A percentile compares a stretch with the other conserved stretches of the same genome.
phyloP scores from a whole-genome alignment of 2,888 invertebrate species.

The Portevinia maculata region DNA sequence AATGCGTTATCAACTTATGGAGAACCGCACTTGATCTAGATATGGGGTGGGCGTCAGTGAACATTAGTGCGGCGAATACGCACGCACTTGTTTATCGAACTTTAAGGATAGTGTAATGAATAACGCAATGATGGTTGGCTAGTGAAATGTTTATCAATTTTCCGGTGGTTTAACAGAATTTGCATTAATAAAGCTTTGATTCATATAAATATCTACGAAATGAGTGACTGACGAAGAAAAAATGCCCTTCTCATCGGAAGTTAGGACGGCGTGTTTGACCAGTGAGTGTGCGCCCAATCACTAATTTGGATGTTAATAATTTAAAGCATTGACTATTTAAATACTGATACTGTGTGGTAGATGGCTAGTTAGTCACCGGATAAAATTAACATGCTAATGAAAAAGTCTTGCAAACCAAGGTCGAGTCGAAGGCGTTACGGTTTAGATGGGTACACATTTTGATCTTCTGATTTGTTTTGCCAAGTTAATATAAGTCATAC shows the following conservation, averaged over 20 bases:
- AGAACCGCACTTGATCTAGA: not conserved
- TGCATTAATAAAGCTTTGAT: constrained; percentile 52
- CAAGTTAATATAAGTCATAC: no score
- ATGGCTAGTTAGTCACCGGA: constrained; percentile 36
- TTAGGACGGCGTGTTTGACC: constrained; percentile 32
- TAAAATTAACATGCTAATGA: not conserved
- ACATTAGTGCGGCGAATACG: not conserved
- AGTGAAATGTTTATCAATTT: constrained; percentile 27
- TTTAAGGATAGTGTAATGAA: constrained; percentile 20
- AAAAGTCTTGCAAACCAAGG: not conserved
- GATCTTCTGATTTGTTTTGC: no score
- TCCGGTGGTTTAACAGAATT: constrained; percentile 44
- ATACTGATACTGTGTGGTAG: constrained; percentile 3
- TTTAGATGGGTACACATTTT: not conserved
- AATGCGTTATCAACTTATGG: constrained; percentile 12
- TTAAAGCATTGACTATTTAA: constrained; percentile 1
- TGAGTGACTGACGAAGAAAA: constrained; percentile 36
- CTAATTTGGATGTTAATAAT: constrained; percentile 8
- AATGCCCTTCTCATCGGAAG: constrained; percentile 54
- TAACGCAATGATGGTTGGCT: constrained; percentile 14
- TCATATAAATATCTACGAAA: constrained; percentile 22
- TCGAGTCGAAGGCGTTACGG: not conserved
- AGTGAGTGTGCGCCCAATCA: constrained; percentile 32
- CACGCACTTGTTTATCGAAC: constrained; percentile 26
- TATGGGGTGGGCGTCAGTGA: constrained; percentile 52